phyloP scores from a whole-genome alignment of 2,113 vertebrate species.

The Nycticorax nycticorax region DNA sequence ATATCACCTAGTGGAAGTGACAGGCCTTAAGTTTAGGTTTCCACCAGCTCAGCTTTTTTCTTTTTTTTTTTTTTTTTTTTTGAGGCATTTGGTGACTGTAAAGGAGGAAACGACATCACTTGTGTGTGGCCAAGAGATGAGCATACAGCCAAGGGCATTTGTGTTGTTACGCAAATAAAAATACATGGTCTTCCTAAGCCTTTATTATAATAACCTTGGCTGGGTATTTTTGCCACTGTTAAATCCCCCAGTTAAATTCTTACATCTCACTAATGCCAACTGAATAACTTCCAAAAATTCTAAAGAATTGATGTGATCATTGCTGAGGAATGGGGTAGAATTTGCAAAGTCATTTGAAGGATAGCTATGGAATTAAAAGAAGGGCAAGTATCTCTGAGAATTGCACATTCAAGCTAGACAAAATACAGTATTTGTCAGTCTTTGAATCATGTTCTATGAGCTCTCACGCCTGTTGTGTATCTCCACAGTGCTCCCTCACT shows the following conservation, averaged over 20 bases:
- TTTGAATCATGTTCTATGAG: neutral
- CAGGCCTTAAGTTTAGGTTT: neutral
- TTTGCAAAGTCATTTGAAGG: neutral
- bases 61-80: neutral
- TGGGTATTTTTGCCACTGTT: neutral
- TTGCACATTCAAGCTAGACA: neutral
- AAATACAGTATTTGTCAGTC: neutral
- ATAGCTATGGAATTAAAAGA: neutral
- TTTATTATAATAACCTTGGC: neutral
- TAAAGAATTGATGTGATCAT: neutral
- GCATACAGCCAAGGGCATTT: neutral
- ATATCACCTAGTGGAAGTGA: neutral
- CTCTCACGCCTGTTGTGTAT: neutral
- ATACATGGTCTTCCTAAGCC: neutral
- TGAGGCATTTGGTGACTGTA: neutral
- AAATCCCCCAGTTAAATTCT: neutral
- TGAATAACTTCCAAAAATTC: neutral
- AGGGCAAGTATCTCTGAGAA: neutral
- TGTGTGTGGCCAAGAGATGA: neutral
- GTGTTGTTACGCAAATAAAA: neutral
- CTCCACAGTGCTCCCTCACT: neutral
- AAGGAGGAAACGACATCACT: neutral
- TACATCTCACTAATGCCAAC: neutral
- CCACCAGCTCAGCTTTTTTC: neutral
- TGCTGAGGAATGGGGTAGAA: neutral